phyloP scores from a whole-genome alignment of 1,140 invertebrate species.

The Panulirus ornatus region DNA sequence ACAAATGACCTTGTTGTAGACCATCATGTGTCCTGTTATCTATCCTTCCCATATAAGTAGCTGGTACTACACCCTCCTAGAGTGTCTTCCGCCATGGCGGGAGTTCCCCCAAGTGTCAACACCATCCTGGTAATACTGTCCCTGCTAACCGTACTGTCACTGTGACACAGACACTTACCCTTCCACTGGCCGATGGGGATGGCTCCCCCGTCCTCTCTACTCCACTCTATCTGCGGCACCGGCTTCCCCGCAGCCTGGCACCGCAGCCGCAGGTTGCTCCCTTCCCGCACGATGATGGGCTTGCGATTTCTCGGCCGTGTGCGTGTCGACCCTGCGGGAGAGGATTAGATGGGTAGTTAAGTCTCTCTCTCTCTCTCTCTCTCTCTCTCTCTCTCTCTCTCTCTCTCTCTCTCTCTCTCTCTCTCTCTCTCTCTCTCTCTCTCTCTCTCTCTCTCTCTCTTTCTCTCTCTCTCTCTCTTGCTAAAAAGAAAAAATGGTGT shows the following conservation, averaged over 20 bases:
- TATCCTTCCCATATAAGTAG: no score
- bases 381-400: constrained; percentile 23
- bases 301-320: constrained; percentile 8
- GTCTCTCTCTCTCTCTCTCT: constrained; percentile 6
- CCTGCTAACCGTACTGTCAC: not conserved
- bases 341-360: not conserved
- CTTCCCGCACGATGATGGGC: constrained; percentile 84
- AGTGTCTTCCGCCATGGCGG: no score
- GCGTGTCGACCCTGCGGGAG: constrained; percentile 13
- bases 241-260: constrained; percentile 89
- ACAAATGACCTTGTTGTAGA: no score
- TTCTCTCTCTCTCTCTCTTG: not conserved
- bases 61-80: no score
- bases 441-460: constrained; percentile 6
- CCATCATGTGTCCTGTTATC: no score
- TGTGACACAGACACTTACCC: constrained; percentile 78
- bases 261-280: constrained; percentile 85
- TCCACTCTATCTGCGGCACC: constrained; percentile 87
- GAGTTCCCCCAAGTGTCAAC: not conserved
- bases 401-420: constrained; percentile 33
- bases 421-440: not conserved
- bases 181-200: constrained; percentile 83
- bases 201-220: constrained; percentile 83
- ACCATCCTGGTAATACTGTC: no score
- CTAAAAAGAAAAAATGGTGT: not conserved